Percentiles rank a stretch among this genome's conserved stretches.
Evolutionary conservation across 2,797 vertebrate genomes (phyloP).

Genomic region (Triplophysa yarkandensis): DNA sequence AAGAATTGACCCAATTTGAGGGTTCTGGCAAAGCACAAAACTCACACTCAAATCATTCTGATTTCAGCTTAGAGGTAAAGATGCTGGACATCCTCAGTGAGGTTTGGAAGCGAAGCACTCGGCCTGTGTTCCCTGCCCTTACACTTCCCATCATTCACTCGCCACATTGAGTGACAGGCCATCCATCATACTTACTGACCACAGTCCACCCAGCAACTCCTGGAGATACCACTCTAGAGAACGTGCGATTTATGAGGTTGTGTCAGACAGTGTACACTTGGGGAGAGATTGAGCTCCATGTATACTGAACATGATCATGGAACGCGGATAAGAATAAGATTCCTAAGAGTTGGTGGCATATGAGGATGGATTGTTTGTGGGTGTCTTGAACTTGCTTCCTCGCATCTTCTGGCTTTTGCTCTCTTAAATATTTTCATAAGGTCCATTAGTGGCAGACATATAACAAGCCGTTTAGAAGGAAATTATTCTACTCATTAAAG

Average conservation of each 20-base stretch:
- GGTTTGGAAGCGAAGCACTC: slow-evolving; percentile 57
- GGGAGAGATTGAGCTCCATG: slow-evolving; percentile 47
- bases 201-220: slow-evolving; percentile 60
- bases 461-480: slow-evolving; percentile 35
- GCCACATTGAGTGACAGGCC: slow-evolving; percentile 69
- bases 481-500: slow-evolving; percentile 41
- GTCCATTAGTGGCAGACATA: slow-evolving; percentile 42
- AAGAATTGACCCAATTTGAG: slow-evolving; percentile 10
- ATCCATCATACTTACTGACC: slow-evolving; percentile 75
- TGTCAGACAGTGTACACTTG: slow-evolving; percentile 44
- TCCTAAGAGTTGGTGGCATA: slow-evolving; percentile 35
- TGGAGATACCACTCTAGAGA: slow-evolving; percentile 36
- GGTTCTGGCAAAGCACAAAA: not conserved
- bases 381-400: slow-evolving; percentile 9
- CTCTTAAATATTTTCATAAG: slow-evolving; percentile 14
- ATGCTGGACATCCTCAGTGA: slow-evolving; percentile 40
- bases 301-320: slow-evolving; percentile 35
- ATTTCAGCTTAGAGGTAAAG: slow-evolving; percentile 17
- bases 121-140: slow-evolving; percentile 59
- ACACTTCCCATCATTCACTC: slow-evolving; percentile 70
- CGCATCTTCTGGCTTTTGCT: slow-evolving; percentile 28
- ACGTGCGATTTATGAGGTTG: slow-evolving; percentile 42
- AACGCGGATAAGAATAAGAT: slow-evolving; percentile 45
- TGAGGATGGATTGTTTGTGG: not conserved
- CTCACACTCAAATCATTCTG: not conserved